A percentile compares a stretch with the other conserved stretches of the same genome.
phyloP scores from a whole-genome alignment of 2,888 invertebrate species.

The Shargacucullia verbasci region DNA sequence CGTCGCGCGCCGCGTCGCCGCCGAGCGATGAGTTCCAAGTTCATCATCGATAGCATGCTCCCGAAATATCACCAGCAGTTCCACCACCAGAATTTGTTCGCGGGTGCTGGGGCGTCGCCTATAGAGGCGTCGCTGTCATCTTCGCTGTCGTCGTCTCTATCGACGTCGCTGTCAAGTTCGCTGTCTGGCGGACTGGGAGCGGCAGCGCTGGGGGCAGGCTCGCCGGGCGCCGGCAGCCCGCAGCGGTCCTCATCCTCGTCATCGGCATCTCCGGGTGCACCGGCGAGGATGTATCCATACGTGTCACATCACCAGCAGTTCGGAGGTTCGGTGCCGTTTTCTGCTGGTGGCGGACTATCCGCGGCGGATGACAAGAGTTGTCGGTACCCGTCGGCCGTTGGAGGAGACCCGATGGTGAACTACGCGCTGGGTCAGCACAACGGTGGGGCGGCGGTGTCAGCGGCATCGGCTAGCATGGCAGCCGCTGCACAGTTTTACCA shows the following conservation, averaged over 20 bases:
- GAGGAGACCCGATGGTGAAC: constrained; percentile 93
- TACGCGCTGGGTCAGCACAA: constrained; percentile 94
- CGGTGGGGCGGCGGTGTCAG: constrained; percentile 91
- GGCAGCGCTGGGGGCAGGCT: constrained; percentile 90
- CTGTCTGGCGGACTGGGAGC: constrained; percentile 90
- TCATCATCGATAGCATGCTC: constrained; percentile 99
- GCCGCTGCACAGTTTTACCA: constrained; percentile 96
- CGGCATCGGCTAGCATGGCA: constrained; percentile 91
- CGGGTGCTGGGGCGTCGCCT: constrained; percentile 92
- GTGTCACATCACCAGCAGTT: constrained; percentile 95
- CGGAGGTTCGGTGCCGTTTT: constrained; percentile 91
- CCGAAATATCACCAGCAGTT: constrained; percentile 96
- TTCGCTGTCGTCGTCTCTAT: constrained; percentile 89
- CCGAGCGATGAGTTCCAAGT: constrained; percentile 98
- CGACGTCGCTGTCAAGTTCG: constrained; percentile 88
- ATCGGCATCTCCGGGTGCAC: constrained; percentile 92
- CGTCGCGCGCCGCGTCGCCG: constrained; percentile 88
- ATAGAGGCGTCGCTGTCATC: constrained; percentile 91
- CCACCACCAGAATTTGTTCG: constrained; percentile 90
- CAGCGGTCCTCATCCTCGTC: constrained; percentile 90
- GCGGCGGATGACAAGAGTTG: constrained; percentile 93
- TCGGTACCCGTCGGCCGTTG: constrained; percentile 92
- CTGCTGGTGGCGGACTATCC: constrained; percentile 91
- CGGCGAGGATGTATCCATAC: constrained; percentile 97
- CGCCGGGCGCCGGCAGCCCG: constrained; percentile 89